Conservation (phyloP, 2,797 vertebrate species). For the Geotrypetes seraphini region DNA sequence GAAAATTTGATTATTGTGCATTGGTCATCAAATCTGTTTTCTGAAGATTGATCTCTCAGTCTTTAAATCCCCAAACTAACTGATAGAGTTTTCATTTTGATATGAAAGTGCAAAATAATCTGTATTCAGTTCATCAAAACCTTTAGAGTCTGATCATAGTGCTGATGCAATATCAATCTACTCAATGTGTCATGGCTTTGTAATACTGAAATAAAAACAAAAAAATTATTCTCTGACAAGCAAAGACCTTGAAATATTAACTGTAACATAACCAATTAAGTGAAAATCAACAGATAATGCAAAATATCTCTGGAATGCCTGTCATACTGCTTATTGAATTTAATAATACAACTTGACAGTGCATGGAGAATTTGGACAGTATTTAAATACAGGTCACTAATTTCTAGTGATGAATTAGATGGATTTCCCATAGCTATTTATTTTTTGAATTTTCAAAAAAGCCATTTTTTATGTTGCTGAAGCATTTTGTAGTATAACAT, state of each 20-base stretch:
- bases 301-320: neutral
- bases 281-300: neutral
- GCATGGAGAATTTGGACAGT: neutral
- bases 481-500: too few species aligned
- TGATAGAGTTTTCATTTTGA: neutral
- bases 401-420: conserved; percentile 2
- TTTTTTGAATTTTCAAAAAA: too few species aligned
- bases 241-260: conserved; percentile 2
- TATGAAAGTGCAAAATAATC: neutral
- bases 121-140: too few species aligned
- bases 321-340: neutral
- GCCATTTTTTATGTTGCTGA: too few species aligned
- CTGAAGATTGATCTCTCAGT: too few species aligned
- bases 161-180: conserved; percentile 2
- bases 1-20: too few species aligned
- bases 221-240: neutral
- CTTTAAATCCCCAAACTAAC: too few species aligned
- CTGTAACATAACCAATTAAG: neutral
- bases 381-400: neutral
- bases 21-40: too few species aligned
- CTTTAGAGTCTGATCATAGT: neutral
- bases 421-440: too few species aligned
- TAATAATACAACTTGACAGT: neutral
- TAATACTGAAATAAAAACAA: conserved; percentile 1
- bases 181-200: neutral